phyloP scores from a whole-genome alignment of 64 coral and sea anemone genomes.

The Montipora efflorescens region DNA sequence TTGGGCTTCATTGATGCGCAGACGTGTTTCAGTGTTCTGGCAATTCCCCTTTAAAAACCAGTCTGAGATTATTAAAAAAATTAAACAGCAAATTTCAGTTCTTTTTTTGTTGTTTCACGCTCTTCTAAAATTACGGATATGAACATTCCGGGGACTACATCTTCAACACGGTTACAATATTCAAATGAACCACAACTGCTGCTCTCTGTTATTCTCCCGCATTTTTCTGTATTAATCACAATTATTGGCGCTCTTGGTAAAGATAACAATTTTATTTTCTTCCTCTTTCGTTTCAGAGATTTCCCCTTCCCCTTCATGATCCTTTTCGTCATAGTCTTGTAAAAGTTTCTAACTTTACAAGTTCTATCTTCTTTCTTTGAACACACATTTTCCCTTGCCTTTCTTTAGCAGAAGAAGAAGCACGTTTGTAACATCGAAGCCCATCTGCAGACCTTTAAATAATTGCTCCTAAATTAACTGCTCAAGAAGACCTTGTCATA shows the following conservation, averaged over 20 bases:
- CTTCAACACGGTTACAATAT: background rate
- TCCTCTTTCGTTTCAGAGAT: background rate
- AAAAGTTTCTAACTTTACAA: background rate
- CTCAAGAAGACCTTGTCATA: no score
- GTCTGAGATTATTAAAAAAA: background rate
- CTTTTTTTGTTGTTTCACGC: background rate
- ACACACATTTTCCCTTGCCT: background rate
- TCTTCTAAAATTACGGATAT: background rate
- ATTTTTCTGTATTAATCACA: background rate
- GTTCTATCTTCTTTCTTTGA: background rate
- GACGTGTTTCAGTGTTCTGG: no score
- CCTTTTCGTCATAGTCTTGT: no score
- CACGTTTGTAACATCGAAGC: background rate
- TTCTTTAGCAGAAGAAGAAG: background rate
- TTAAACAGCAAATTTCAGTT: background rate
- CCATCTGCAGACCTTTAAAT: background rate
- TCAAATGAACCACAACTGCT: background rate
- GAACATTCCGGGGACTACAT: no score
- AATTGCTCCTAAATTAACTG: no score
- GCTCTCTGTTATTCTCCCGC: background rate
- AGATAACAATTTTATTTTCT: background rate
- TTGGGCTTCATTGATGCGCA: no score
- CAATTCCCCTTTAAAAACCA: background rate
- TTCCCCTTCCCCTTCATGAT: no score
- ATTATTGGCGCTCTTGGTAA: background rate